Evolutionary conservation across 2,888 invertebrate species (phyloP), one percentile per base, ranked within the genome.

Genomic region (Cosmia trapezina): DNA sequence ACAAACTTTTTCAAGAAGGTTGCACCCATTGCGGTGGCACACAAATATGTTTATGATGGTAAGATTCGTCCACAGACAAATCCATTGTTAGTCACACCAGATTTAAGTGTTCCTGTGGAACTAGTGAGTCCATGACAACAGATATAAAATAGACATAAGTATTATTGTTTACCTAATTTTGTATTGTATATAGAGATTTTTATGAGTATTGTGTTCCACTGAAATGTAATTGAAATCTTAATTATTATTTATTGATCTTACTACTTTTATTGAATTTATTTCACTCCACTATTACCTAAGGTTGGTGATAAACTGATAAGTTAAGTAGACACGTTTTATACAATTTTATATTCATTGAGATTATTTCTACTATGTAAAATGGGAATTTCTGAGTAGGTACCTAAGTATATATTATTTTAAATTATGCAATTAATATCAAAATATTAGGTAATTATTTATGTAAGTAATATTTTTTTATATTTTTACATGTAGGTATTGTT

Each of bases 101-200:
- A 95, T 72, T 79, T 94, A 74, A 93, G 88, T 89, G 92, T 95
- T 80, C 95, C 95, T 5, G 67, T 94, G 76, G 93, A 93, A 84
- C 83, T 95, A 79, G 80, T 95, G 54, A 94, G 92, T 81, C 93
- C 95, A 91, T 95, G 91, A 94, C 91, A 92, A 83, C 67, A 64
- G 81, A 72, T 70, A 17, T 60, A 72, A 37, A 63, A 41, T 81
- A 79, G 78, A 45, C 19, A 54, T 84, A 84, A 76, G 77, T 45
- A 66, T 69, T 64, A 73, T 71, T 62, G 22, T 57, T 68, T 56
- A 75, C 65, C 53, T 62, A 70, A 75, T 76, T 80, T 81, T 73
- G 61, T 70, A 81, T 82, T 88, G 82, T 88, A 86, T 84, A 87
- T 81, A 83, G 73, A 74, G 78, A 74, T 79, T 79, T 82, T 81